Base-by-base conservation (phyloP, 2,797 vertebrate species). In the Macropus fuliginosus region DNA sequence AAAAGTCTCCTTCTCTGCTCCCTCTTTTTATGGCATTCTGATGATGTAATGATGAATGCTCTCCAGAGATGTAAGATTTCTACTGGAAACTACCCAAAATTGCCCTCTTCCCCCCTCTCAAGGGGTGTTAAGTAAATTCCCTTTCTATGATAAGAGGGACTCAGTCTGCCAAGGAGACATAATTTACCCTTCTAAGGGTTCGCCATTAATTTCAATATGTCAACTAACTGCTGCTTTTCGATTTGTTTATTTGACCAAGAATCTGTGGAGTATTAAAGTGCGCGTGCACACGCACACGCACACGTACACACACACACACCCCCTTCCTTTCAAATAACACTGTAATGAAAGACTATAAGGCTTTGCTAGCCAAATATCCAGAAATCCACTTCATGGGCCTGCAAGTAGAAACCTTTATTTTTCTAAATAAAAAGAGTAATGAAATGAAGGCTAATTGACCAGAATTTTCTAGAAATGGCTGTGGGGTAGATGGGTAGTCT, bases 401-500 rank as follows among this genome's bases (percentile, higher is more conserved):
- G 54, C 54, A 62, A 62, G 29, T 56, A 92, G 56, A 89, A 16
- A 59, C 28, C 91, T 96, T 56, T 13, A 54, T 95, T 97, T 90
- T 95, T 96, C 40, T 10, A 81, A 81, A 81, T 81, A 81, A 81
- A 81, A 81, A 81, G 40, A 11, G n/a, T 10, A 96, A 74, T 95
- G 91, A 95, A 96, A 90, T 92, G 90, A 95, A 94, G 74, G 14
- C 56, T 91, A 90, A 94, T 62, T 94, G 59, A 14, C 91, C 59
- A 93, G 14, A 93, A 94, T 96, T 55, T 89, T 59, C 91, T 92
- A 92, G 66, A 97, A 96, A 95, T 94, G 50, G 66, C 9, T 94
- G 89, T 56, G 52, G 89, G 9, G 29, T 93, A 94, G 55, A 54
- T 89, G 40, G 94, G 91, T 29, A 92, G 87, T 96, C 92, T 50